Evolutionary conservation across 1,140 invertebrate genomes (phyloP), one percentile per base, ranked within the genome.

Genomic region (Pseudoatta argentina): DNA sequence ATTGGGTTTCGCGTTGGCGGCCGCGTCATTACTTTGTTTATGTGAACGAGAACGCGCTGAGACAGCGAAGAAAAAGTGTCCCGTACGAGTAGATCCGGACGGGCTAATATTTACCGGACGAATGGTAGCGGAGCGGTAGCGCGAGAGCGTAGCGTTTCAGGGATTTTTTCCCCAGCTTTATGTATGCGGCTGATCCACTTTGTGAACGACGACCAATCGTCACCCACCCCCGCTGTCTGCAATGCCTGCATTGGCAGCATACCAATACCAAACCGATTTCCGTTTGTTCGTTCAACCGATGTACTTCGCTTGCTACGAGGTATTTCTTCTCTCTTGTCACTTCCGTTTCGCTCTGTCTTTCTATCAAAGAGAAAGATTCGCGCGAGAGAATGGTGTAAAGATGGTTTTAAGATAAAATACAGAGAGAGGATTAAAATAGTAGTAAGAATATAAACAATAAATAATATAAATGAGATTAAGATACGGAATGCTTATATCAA

Each of bases 21-120:
- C 48, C 63, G 77, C 77, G 91, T 93, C 92, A 91, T 93, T 93
- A 93, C 92, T 90, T 93, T 92, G 91, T 93, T 93, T 93, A 93
- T 92, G 92, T 92, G 92, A 87, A 90, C 86, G 86, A 86, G 89
- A 94, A 94, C 81, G 85, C 86, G 90, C 86, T 53, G 90, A 91
- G 92, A 94, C 92, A 92, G 88, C 67, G 86, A 88, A 91, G 90
- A 92, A 93, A 92, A 90, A 93, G 88, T 88, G 87, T 89, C 75
- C 67, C 81, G 87, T 48, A 78, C 79, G 85, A 53, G 66, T 55
- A 82, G 64, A 78, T 51, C 66, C 39, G 85, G 59, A 69, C 57
- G 59, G 61, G 67, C 66, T 90, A 88, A 92, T 93, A 93, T 93
- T 93, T 92, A 92, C 86, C 91, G 87, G 88, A 79, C 87, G 77